Evolutionary conservation across 2,797 vertebrate species (phyloP).

Genomic region (Siniperca obscura): DNA sequence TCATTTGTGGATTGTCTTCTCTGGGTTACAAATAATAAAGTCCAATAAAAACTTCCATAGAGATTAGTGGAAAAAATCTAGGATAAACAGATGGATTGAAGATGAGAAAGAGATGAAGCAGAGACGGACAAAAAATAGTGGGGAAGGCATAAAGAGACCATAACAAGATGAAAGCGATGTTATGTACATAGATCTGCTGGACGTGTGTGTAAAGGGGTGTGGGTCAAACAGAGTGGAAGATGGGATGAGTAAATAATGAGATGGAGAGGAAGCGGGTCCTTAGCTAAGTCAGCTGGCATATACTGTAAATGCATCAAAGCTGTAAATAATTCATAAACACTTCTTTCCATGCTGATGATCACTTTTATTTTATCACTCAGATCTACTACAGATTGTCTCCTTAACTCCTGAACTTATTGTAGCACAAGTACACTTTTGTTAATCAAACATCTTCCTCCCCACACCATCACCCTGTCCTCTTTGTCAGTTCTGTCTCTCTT

Average conservation of each 20-base stretch:
- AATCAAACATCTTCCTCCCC: not conserved
- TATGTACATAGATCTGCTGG: conserved; percentile 13
- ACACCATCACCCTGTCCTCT: not conserved
- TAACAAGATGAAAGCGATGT: conserved; percentile 61
- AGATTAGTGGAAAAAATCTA: conserved; percentile 16
- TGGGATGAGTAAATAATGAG: conserved; percentile 69
- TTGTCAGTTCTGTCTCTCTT: conserved; percentile 29
- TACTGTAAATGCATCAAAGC: conserved; percentile 75
- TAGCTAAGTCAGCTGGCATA: conserved; percentile 75
- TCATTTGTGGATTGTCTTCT: no score
- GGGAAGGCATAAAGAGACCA: conserved; percentile 47
- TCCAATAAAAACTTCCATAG: no score
- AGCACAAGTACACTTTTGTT: conserved; percentile 45
- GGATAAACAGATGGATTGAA: conserved; percentile 39
- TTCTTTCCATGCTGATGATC: conserved; percentile 68
- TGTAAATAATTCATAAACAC: conserved; percentile 80
- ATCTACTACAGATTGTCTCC: conserved; percentile 33
- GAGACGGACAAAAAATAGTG: conserved; percentile 44
- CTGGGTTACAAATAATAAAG: no score
- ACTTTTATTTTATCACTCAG: conserved; percentile 63
- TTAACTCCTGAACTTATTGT: conserved; percentile 56
- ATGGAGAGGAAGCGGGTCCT: conserved; percentile 66
- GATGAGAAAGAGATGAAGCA: conserved; percentile 38
- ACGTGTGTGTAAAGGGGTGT: conserved; percentile 46
- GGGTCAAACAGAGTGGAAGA: conserved; percentile 61